phyloP scores from a whole-genome alignment of 2,888 invertebrate genomes.

The Parnassius orleans region DNA sequence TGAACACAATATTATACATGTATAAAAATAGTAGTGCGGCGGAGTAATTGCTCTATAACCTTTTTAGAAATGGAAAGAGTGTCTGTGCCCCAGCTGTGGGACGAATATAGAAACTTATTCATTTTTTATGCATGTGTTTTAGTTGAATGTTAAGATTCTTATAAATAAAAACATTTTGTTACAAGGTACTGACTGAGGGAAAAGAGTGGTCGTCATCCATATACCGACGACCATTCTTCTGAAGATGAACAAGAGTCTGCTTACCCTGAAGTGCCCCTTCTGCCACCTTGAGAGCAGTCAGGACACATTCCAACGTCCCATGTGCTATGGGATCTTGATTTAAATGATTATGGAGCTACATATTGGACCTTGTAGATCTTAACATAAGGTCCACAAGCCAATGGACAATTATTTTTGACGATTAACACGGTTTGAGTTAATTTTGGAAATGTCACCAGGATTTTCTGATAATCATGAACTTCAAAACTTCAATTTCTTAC shows the following conservation, averaged over 20 bases:
- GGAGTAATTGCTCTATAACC: too few species aligned
- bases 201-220: slow-evolving; percentile 66
- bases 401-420: background rate
- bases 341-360: slow-evolving; percentile 1
- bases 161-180: too few species aligned
- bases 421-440: background rate
- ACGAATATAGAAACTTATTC: too few species aligned
- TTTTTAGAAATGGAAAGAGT: too few species aligned
- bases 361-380: slow-evolving; percentile 8
- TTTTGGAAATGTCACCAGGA: background rate
- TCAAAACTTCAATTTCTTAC: slow-evolving; percentile 6
- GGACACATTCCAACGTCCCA: slow-evolving; percentile 11
- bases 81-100: too few species aligned
- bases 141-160: too few species aligned
- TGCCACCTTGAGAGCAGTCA: slow-evolving; percentile 42
- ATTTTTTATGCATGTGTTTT: too few species aligned
- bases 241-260: slow-evolving; percentile 59
- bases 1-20: too few species aligned
- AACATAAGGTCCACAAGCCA: background rate
- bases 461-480: background rate
- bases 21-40: too few species aligned
- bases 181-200: slow-evolving; percentile 74
- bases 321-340: slow-evolving; percentile 4
- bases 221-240: slow-evolving; percentile 68
- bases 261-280: slow-evolving; percentile 60